Base-by-base conservation (phyloP, 2,797 vertebrate species). In the Cryptoprocta ferox region DNA sequence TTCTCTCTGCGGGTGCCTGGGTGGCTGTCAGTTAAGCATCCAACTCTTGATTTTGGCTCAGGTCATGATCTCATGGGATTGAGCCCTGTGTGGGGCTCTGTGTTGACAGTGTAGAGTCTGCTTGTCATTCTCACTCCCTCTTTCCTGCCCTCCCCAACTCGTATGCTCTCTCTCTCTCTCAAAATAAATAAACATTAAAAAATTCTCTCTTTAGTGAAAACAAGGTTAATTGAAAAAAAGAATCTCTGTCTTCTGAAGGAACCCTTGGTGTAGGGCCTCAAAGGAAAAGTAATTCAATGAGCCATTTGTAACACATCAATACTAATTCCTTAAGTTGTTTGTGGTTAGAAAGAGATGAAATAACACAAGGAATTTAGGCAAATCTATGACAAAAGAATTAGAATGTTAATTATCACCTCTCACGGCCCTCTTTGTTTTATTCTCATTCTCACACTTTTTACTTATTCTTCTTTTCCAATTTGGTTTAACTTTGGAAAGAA, bases 401-500 rank as follows among this genome's bases (percentile, higher is more conserved):
- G 11, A 63, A 71, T n/a, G 18, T 16, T 82, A 61, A 70, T 66
- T 5, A 26, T 8, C 42, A 56, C 0, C 6, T 91, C 35, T 91
- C 12, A 65, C 28, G 65, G 56, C 30, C 35, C 61, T 93, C 75
- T 50, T 92, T 39, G 14, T 65, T 66, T 89, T 53, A 73, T 63
- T 30, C 28, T 13, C 21, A 2, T 78, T 32, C 89, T 73, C 32
- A 39, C 4, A 73, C 6, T 11, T 90, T 85, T 88, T 71, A 87
- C 70, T 89, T 92, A 87, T 18, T 61, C 16, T 65, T 71, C 12
- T 26, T 93, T 92, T 50, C 61, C 24, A 81, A 68, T 79, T 83
- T 61, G 28, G 56, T 96, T 90, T 91, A 86, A 94, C 14, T 91
- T 95, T 59, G 18, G 94, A 92, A 12, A 68, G 19, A 89, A 83